Evolutionary conservation across 2,888 invertebrate genomes (phyloP).

Genomic region (Ochropleura plecta): DNA sequence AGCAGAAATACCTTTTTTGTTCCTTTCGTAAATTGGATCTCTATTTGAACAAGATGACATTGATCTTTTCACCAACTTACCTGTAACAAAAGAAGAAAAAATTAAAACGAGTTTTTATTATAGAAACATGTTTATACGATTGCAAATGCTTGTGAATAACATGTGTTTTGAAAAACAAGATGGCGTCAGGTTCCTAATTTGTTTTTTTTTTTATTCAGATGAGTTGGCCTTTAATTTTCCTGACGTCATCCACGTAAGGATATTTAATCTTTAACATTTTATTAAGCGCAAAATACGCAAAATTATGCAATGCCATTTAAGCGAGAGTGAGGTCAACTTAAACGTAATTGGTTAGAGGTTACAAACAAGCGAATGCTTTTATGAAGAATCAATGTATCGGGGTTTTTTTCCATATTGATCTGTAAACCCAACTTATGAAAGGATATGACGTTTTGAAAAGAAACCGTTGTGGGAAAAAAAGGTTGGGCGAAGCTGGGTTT

Average conservation of each 20-base stretch:
- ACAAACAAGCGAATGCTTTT: conserved; percentile 39
- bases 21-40: conserved; percentile 29
- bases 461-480: not conserved
- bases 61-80: conserved; percentile 54
- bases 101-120: conserved; percentile 7
- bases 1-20: conserved; percentile 2
- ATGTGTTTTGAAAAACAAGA: not conserved
- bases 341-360: conserved; percentile 41
- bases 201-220: not conserved
- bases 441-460: not conserved
- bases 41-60: conserved; percentile 32
- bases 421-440: conserved; percentile 3
- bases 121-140: not conserved
- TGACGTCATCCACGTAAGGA: conserved; percentile 7
- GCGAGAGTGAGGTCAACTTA: conserved; percentile 68
- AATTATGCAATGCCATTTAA: conserved; percentile 68
- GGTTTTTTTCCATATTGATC: conserved; percentile 11
- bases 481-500: not conserved
- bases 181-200: not conserved
- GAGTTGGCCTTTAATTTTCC: not conserved
- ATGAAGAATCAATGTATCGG: conserved; percentile 2
- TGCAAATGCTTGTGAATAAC: not conserved
- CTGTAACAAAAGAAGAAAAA: conserved; percentile 55
- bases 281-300: conserved; percentile 13
- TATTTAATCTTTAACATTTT: conserved; percentile 11